Evolutionary conservation across 2,888 invertebrate genomes (phyloP), one percentile per base, ranked within the genome.

Genomic region (Diogma glabrata): DNA sequence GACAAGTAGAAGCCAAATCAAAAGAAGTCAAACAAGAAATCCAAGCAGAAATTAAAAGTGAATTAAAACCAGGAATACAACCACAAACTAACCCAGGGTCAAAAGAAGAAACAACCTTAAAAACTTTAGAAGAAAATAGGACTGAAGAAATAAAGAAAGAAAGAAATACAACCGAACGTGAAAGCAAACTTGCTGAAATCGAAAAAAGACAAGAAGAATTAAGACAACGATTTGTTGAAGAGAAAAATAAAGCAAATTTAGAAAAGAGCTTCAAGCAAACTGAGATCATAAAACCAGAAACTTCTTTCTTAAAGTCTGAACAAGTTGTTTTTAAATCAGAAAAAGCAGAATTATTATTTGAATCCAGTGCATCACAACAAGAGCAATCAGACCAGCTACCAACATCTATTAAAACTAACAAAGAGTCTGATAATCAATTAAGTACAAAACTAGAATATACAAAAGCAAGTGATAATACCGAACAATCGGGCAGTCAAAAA

Each of bases 181-280:
- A 49, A 49, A 28, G 54, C 4, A 53, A 56, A 50, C 33, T 47
- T 28, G 52, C 50, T 47, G 53, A 57, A 52, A 43, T 52, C 49
- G 49, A 55, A 47, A 55, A 53, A 20, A 28, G 36, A 12, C 22
- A 46, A 17, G 22, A 49, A 12, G 28, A 50, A 33, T 14, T 30
- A 2, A 24, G 46, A 36, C 45, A 38, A 19, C 45, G 28, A 20
- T 20, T 51, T 28, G 48, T 50, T 40, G 50, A 46, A 20, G 38
- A 36, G 43, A 52, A 49, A 50, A 49, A 47, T 16, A 50, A 17
- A 16, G 51, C 23, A 33, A 22, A 20, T 22, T 17, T 24, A 40
- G 47, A 33, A 45, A 23, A 52, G 33, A 49, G 38, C 22, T 33
- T 3, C 30, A 10, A 51, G 23, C n/a, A 52, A 48, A 48, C 49